Evolutionary conservation across 2,888 invertebrate species (phyloP).

Genomic region (Drosophila infuscata): DNA sequence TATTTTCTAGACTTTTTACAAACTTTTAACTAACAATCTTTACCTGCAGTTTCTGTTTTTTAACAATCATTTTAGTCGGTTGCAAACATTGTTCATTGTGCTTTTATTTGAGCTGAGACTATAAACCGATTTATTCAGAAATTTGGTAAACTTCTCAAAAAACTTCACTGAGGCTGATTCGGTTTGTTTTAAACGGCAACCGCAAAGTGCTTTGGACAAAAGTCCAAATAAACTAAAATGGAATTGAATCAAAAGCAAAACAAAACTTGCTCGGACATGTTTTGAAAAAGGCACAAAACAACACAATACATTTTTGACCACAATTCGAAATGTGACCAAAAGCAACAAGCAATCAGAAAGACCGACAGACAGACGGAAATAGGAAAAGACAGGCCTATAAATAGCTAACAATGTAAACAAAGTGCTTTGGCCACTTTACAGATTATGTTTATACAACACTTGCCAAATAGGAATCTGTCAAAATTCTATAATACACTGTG

Average conservation of each 20-base stretch:
- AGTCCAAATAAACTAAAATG: slow-evolving; percentile 40
- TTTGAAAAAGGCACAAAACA: slow-evolving; percentile 52
- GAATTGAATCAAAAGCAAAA: slow-evolving; percentile 3
- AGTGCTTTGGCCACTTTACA: slow-evolving; percentile 53
- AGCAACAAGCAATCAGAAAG: slow-evolving; percentile 30
- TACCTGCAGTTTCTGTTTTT: slow-evolving; percentile 8
- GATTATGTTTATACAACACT: slow-evolving; percentile 25
- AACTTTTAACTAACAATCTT: slow-evolving; percentile 19
- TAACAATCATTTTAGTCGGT: not conserved
- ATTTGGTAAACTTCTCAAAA: slow-evolving; percentile 25
- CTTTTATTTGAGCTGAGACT: slow-evolving; percentile 50
- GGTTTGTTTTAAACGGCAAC: slow-evolving; percentile 53
- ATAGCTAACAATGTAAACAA: slow-evolving; percentile 63
- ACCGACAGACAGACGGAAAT: not conserved
- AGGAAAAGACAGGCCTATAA: slow-evolving; percentile 40
- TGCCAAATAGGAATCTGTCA: not conserved
- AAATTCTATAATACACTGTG: not conserved
- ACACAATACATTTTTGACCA: slow-evolving; percentile 62
- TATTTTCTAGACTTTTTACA: not conserved
- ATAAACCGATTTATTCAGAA: slow-evolving; percentile 62
- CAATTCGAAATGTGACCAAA: slow-evolving; percentile 66
- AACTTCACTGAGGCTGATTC: slow-evolving; percentile 5
- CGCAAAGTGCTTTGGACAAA: slow-evolving; percentile 67
- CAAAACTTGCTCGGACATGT: slow-evolving; percentile 33
- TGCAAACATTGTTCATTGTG: slow-evolving; percentile 62